Conservation (phyloP, 1,140 invertebrate genomes). For the Catajapyx aquilonaris region DNA sequence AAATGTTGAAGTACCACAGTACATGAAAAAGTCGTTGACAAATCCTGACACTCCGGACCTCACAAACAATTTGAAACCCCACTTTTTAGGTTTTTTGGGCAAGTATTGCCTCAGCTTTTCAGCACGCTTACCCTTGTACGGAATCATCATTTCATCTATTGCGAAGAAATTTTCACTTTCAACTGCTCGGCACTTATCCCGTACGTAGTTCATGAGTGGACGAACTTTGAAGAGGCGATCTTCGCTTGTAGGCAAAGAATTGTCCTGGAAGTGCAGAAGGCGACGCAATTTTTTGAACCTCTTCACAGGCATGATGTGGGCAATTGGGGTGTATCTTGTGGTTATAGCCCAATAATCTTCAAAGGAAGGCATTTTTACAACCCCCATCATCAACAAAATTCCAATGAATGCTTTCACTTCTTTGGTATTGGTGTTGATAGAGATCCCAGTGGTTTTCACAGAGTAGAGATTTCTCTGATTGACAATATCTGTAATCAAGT, state of each 20-base stretch:
- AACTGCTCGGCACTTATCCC: neutral
- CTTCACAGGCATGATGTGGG: neutral
- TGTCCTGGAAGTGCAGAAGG: neutral
- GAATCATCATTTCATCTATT: neutral
- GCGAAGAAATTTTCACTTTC: neutral
- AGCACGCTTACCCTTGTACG: neutral
- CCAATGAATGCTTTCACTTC: neutral
- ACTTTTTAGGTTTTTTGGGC: neutral
- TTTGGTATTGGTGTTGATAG: neutral
- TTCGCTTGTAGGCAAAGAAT: neutral
- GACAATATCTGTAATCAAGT: neutral
- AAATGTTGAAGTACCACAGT: neutral
- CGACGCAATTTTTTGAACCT: neutral
- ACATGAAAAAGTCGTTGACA: constrained; percentile 1
- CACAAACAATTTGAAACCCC: constrained; percentile 4
- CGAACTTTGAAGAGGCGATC: neutral
- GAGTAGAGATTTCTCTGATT: neutral
- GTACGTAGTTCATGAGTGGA: neutral
- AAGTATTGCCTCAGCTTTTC: neutral
- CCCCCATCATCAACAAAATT: neutral
- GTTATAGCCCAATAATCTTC: neutral
- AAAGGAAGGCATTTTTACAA: neutral
- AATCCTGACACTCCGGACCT: neutral
- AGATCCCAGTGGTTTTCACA: neutral
- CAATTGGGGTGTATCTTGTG: neutral